phyloP scores from a whole-genome alignment of 2,797 vertebrate species.

The Sternarchorhynchus goeldii region DNA sequence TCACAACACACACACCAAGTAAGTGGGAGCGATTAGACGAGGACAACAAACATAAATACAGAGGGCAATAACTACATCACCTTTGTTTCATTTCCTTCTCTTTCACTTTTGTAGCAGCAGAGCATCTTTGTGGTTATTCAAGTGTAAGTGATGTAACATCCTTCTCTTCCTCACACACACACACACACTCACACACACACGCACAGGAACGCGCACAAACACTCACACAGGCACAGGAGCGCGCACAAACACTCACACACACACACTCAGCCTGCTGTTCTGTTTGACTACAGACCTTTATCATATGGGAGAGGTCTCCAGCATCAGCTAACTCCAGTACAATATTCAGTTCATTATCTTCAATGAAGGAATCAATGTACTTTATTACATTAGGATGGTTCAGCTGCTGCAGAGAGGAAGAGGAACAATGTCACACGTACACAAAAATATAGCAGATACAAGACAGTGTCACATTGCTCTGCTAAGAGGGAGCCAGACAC shows the following conservation, averaged over 20 bases:
- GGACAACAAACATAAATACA: no score
- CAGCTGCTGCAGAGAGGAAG: constrained; percentile 69
- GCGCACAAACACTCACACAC: neutral
- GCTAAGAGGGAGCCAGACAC: no score
- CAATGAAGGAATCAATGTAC: constrained; percentile 92
- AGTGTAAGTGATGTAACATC: no score
- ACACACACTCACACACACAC: constrained; percentile 13
- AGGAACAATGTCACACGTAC: neutral
- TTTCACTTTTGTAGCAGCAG: no score
- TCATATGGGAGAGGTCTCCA: constrained; percentile 94
- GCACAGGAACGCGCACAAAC: neutral
- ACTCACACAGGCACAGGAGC: neutral
- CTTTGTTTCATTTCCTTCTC: no score
- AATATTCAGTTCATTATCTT: constrained; percentile 91
- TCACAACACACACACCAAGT: no score
- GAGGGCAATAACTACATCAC: no score
- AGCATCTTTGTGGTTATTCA: no score
- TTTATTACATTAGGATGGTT: constrained; percentile 95
- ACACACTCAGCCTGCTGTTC: neutral
- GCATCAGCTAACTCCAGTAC: constrained; percentile 91
- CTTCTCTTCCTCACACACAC: neutral
- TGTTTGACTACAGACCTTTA: constrained; percentile 79
- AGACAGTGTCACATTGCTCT: neutral
- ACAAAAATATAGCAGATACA: neutral
- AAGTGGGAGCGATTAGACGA: no score